phyloP scores from a whole-genome alignment of 2,797 vertebrate genomes.

The Oophaga sylvatica region DNA sequence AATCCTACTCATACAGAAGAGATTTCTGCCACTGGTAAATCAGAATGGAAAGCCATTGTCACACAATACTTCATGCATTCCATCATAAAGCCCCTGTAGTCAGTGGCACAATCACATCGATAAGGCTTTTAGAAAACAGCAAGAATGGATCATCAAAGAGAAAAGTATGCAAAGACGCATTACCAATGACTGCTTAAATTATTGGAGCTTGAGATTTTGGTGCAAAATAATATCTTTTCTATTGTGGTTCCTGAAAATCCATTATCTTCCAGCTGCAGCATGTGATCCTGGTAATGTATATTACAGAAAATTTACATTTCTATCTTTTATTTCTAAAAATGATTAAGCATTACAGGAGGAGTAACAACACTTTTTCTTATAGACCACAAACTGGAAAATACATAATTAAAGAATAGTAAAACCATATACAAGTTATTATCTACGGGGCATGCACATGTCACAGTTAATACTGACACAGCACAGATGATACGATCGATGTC shows the following conservation, averaged over 20 bases:
- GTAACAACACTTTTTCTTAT: not conserved
- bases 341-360: not conserved
- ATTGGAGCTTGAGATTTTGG: not conserved
- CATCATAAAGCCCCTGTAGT: constrained; percentile 43
- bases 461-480: no score
- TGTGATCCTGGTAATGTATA: not conserved
- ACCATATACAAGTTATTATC: not conserved
- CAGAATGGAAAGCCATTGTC: constrained; percentile 34
- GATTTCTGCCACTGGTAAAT: constrained; percentile 36
- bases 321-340: not conserved
- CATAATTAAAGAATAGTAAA: not conserved
- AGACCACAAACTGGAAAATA: not conserved
- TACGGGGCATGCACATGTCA: no score
- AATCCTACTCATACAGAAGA: constrained; percentile 34
- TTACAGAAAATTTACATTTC: not conserved
- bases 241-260: not conserved
- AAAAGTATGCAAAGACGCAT: constrained; percentile 19
- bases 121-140: constrained; percentile 43
- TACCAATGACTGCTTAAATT: constrained; percentile 5
- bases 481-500: no score
- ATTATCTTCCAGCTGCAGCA: constrained; percentile 23
- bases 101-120: constrained; percentile 30
- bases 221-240: constrained; percentile 28
- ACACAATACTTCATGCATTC: constrained; percentile 47
- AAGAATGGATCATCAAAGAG: constrained; percentile 24